Evolutionary conservation across 2,797 vertebrate species (phyloP), one percentile per base, ranked within the genome.

Genomic region (Lagocephalus sceleratus): DNA sequence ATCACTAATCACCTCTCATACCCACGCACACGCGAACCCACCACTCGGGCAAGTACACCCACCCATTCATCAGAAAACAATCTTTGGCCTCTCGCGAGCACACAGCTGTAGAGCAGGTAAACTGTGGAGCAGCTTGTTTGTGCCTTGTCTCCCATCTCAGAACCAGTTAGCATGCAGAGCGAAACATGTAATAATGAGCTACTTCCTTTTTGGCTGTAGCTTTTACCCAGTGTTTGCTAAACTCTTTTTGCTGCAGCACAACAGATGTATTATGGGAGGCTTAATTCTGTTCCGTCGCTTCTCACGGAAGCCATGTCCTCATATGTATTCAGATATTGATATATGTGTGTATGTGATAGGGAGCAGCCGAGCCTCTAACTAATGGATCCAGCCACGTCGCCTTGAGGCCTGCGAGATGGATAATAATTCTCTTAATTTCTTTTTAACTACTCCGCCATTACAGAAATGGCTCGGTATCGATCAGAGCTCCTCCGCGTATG

Each of bases 371-470:
- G 65, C 64, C 57, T 59, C 56, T 57, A 35, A 22, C 68, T 80
- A 79, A 83, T 86, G 60, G 63, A 65, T 78, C 45, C 42, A 66
- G 54, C 57, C 62, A 51, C 56, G 78, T 63, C 63, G 69, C 78
- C 75, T 61, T 23, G 51, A 71, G 73, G 79, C 76, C 63, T 57
- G 66, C 11, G 54, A 77, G 75, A 81, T 65, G 65, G 83, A 86
- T 85, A 81, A 88, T 87, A 87, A 88, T 85, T 90, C 70, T 87
- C 87, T 83, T 90, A 87, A 90, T 90, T 88, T 83, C 84, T 91
- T 91, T 91, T 90, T 90, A 91, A 90, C 87, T 88, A 76, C 81
- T 47, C 54, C 47, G 32, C 84, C 75, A 88, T 90, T 89, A 85
- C 73, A 76, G 78, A 80, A 70, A 79, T 74, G 67, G 66, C 68